phyloP scores from a whole-genome alignment of 1,140 invertebrate genomes.

The Capitella teleta region DNA sequence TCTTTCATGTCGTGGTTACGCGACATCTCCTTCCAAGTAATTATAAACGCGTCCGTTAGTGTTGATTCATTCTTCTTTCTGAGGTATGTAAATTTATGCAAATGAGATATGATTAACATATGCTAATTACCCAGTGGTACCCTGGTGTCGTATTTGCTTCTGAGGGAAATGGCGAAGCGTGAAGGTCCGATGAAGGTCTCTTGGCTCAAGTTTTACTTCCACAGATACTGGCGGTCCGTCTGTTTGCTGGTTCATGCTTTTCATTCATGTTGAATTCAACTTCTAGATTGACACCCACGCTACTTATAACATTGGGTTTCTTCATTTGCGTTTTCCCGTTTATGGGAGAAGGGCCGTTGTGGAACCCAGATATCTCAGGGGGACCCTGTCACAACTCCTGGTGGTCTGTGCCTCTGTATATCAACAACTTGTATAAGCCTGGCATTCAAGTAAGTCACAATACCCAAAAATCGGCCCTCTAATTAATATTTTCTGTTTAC shows the following conservation, averaged over 20 bases:
- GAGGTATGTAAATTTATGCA: constrained; percentile 19
- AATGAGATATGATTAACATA: not conserved
- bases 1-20: constrained; percentile 7
- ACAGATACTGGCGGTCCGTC: constrained; percentile 40
- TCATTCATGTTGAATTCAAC: no score
- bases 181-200: constrained; percentile 12
- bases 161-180: constrained; percentile 42
- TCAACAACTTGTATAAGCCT: constrained; percentile 56
- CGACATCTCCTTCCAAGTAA: constrained; percentile 22
- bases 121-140: constrained; percentile 55
- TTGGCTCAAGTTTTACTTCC: constrained; percentile 40
- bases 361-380: constrained; percentile 9
- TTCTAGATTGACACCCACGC: constrained; percentile 8
- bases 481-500: constrained; percentile 16
- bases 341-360: constrained; percentile 27
- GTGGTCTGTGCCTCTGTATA: constrained; percentile 69
- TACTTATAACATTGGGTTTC: constrained; percentile 21
- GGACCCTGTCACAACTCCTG: constrained; percentile 54
- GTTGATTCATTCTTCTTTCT: constrained; percentile 82
- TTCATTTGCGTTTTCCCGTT: constrained; percentile 23
- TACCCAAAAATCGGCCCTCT: not conserved
- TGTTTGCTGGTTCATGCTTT: no score
- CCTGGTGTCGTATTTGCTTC: constrained; percentile 46
- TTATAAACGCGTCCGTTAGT: constrained; percentile 69
- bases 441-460: not conserved